Evolutionary conservation across 2,113 vertebrate species (phyloP).

Genomic region (Phyllostomus discolor): DNA sequence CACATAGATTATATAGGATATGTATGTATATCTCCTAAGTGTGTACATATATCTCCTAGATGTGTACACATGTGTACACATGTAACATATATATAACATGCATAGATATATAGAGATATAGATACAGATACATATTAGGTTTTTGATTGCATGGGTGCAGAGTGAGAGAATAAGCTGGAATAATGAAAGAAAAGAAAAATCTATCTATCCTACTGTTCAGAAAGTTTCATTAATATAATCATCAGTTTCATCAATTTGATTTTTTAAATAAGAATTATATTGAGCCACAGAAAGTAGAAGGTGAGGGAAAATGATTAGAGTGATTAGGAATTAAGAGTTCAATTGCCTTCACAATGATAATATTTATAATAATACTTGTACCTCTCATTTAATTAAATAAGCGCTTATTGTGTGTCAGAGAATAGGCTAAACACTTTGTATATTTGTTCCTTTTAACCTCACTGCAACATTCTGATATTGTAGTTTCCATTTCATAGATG

Average conservation of each 20-base stretch:
- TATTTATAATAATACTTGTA: neutral
- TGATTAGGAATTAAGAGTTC: neutral
- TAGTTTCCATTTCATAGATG: neutral
- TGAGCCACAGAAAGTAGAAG: neutral
- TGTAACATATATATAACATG: neutral
- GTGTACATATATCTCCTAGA: neutral
- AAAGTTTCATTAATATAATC: neutral
- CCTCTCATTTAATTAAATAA: slow-evolving; percentile 16
- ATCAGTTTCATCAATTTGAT: neutral
- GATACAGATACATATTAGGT: neutral
- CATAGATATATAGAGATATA: neutral
- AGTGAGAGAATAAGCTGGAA: neutral
- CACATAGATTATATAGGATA: neutral
- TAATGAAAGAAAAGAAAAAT: slow-evolving; percentile 2
- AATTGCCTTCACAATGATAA: neutral
- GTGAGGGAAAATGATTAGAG: neutral
- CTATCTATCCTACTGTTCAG: neutral
- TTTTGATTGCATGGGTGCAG: neutral
- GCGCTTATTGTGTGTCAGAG: neutral
- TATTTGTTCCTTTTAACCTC: neutral
- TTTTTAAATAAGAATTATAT: slow-evolving; percentile 1
- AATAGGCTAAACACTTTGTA: neutral
- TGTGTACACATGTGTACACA: neutral
- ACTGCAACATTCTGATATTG: neutral
- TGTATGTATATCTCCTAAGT: neutral